Percentiles rank a stretch among this genome's conserved stretches.
phyloP scores from a whole-genome alignment of 2,888 invertebrate genomes.

The Pollenia labialis region DNA sequence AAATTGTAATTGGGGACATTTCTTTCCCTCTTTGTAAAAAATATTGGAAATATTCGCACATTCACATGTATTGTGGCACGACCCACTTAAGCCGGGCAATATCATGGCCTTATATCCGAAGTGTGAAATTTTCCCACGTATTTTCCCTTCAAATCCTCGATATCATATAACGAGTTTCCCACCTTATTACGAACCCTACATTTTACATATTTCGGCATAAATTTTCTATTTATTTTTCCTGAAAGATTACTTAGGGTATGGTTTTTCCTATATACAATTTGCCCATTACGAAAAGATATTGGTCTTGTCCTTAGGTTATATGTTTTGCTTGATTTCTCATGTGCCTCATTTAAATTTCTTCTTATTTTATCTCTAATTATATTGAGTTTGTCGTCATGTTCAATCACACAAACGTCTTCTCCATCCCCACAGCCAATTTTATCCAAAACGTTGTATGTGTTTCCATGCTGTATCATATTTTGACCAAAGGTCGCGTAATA shows the following conservation, averaged over 20 bases:
- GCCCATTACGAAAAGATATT: not conserved
- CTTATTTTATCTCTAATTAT: conserved; percentile 5
- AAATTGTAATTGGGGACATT: too few relatives aligned
- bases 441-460: conserved; percentile 28
- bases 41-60: too few relatives aligned
- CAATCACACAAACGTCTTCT: not conserved
- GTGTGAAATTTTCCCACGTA: not conserved
- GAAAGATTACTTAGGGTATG: conserved; percentile 12
- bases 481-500: conserved; percentile 16
- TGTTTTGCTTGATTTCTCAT: not conserved
- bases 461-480: conserved; percentile 36
- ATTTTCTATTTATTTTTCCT: conserved; percentile 16
- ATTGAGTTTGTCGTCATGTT: not conserved
- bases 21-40: too few relatives aligned
- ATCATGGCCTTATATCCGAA: too few relatives aligned
- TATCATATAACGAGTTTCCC: conserved; percentile 33
- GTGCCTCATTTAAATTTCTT: conserved; percentile 9
- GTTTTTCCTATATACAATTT: conserved; percentile 14
- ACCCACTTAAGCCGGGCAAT: too few relatives aligned
- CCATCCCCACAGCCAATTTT: conserved; percentile 5
- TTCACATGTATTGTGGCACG: too few relatives aligned
- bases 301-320: too few relatives aligned
- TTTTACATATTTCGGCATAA: conserved; percentile 40
- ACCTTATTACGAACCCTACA: conserved; percentile 5
- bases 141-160: conserved; percentile 23